phyloP scores from a whole-genome alignment of 1,140 invertebrate genomes.

The Berghia stephanieae region DNA sequence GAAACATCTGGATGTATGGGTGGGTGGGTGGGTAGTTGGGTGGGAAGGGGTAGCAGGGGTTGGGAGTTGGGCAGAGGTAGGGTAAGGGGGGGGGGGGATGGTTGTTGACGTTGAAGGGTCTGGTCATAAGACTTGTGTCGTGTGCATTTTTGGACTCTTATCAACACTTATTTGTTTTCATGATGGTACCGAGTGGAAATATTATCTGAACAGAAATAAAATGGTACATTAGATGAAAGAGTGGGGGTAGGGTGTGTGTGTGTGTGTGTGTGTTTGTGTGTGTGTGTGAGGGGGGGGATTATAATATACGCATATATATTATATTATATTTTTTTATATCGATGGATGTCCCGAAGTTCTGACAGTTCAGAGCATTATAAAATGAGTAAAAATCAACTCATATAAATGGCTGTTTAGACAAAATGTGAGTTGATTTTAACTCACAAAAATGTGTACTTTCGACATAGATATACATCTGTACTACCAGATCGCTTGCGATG shows the following conservation, averaged over 20 bases:
- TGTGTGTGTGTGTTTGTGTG: not conserved
- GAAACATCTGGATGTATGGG: too few species aligned
- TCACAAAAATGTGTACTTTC: too few species aligned
- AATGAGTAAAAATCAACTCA: too few species aligned
- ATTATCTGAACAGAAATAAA: not conserved
- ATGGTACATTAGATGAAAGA: not conserved
- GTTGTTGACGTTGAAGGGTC: not conserved
- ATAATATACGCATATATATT: not conserved
- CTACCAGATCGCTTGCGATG: too few species aligned
- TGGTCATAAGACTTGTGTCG: not conserved
- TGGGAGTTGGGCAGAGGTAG: not conserved
- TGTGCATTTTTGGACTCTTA: not conserved
- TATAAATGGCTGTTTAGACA: too few species aligned
- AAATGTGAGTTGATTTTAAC: too few species aligned
- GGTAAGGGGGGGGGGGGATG: not conserved
- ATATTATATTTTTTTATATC: not conserved
- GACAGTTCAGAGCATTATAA: too few species aligned
- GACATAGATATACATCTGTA: too few species aligned
- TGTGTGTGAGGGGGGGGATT: not conserved
- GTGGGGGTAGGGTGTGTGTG: not conserved
- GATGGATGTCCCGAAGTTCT: not conserved
- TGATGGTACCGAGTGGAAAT: too few species aligned
- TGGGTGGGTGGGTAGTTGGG: too few species aligned
- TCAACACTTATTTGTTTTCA: not conserved
- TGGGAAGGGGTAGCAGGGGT: too few species aligned